These are phyloP conservation scores for Temnothorax longispinosus DNA, from an alignment of 1,140 invertebrate genomes.

Conservation along the genomic window DNA sequence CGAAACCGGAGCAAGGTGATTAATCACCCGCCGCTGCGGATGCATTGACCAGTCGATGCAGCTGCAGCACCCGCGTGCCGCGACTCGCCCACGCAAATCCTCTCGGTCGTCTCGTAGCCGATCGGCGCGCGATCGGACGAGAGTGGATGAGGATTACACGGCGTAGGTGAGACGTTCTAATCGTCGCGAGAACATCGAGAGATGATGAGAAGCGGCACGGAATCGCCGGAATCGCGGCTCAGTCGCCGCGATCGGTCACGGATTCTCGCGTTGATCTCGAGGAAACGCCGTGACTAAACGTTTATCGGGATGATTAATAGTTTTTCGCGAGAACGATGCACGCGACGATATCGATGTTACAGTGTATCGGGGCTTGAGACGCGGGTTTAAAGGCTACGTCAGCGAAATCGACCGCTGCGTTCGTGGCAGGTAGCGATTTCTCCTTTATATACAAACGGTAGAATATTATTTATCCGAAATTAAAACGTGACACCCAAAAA, in stretches of 20 bases:
- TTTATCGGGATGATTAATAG: constrained; percentile 38
- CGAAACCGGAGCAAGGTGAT: constrained; percentile 68
- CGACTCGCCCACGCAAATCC: constrained; percentile 47
- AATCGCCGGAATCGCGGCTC: constrained; percentile 44
- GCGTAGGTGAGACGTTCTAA: constrained; percentile 22
- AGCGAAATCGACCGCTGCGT: not conserved
- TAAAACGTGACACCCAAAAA: not conserved
- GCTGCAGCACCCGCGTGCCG: constrained; percentile 54
- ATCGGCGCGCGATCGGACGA: not conserved
- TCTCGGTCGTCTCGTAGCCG: constrained; percentile 16
- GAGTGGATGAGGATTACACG: not conserved
- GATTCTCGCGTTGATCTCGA: constrained; percentile 8
- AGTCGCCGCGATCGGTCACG: not conserved
- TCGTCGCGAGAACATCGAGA: not conserved
- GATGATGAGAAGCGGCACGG: constrained; percentile 9
- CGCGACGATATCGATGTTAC: constrained; percentile 34
- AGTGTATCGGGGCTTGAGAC: not conserved
- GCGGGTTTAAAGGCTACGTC: not conserved
- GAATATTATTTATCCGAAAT: constrained; percentile 17
- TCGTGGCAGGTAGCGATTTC: not conserved
- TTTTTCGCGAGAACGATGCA: constrained; percentile 3
- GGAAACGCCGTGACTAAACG: constrained; percentile 43
- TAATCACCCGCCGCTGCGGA: constrained; percentile 65
- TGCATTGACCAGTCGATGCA: constrained; percentile 69
- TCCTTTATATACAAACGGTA: not conserved